Evolutionary conservation across 1,140 invertebrate genomes (phyloP).

Genomic region (Heliconius nattereri): DNA sequence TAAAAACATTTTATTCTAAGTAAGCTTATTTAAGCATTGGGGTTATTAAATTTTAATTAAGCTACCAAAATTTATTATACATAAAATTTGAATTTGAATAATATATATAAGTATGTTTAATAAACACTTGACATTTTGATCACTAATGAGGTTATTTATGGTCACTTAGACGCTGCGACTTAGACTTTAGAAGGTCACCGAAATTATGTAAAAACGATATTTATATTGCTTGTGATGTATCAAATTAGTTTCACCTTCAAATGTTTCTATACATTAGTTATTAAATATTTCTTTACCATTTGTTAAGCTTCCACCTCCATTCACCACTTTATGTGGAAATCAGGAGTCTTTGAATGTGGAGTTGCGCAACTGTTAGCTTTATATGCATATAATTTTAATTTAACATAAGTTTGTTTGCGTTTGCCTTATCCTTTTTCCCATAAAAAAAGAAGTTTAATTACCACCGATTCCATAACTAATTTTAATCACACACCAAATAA

Average conservation of each 20-base stretch:
- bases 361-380: too few species aligned
- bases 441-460: too few species aligned
- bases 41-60: not conserved
- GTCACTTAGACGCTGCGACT: not conserved
- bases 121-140: slow-evolving; percentile 4
- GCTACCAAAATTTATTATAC: not conserved
- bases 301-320: too few species aligned
- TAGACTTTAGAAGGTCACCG: not conserved
- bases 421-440: too few species aligned
- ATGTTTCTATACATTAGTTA: not conserved
- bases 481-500: too few species aligned
- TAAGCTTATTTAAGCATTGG: too few species aligned
- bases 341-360: too few species aligned
- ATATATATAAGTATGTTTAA: not conserved
- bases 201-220: slow-evolving; percentile 5
- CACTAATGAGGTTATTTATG: slow-evolving; percentile 5
- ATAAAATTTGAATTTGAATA: not conserved
- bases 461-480: not conserved
- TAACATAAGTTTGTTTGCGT: too few species aligned
- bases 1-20: too few species aligned
- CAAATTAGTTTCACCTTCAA: not conserved
- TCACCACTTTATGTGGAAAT: too few species aligned
- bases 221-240: not conserved
- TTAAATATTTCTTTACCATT: too few species aligned
- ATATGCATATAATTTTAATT: too few species aligned